phyloP scores from a whole-genome alignment of 1,140 invertebrate genomes.

The Drosophila dunni region DNA sequence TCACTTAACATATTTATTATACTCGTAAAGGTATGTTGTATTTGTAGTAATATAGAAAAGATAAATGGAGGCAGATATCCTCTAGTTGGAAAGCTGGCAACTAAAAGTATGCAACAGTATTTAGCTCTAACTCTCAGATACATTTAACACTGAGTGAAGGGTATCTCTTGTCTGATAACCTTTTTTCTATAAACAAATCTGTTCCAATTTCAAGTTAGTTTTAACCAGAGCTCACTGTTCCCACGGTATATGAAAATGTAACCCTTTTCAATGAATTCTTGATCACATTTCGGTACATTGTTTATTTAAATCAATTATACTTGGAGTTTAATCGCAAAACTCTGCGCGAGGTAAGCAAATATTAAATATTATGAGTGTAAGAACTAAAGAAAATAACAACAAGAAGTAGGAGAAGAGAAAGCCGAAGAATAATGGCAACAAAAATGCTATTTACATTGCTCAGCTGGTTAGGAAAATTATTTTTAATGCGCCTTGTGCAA shows the following conservation, averaged over 20 bases:
- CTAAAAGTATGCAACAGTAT: too few relatives aligned
- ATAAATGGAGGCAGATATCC: too few relatives aligned
- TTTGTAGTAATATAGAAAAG: too few relatives aligned
- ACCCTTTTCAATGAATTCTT: constrained; percentile 7
- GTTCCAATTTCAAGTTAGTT: neutral
- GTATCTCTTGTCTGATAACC: too few relatives aligned
- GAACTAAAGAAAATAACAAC: constrained; percentile 8
- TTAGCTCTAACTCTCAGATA: too few relatives aligned
- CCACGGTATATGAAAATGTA: neutral
- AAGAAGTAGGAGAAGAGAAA: neutral
- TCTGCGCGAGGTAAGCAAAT: neutral
- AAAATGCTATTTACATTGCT: constrained; percentile 54
- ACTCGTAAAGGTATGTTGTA: too few relatives aligned
- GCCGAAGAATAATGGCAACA: constrained; percentile 23
- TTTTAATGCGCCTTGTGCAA: constrained; percentile 56
- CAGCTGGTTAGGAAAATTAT: constrained; percentile 60
- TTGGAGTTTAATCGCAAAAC: neutral
- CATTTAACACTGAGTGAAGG: too few relatives aligned
- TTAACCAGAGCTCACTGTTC: too few relatives aligned
- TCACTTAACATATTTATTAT: too few relatives aligned
- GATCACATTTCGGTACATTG: neutral
- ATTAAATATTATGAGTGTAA: constrained; percentile 10
- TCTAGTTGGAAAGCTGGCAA: too few relatives aligned
- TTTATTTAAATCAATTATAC: constrained; percentile 2
- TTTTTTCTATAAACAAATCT: neutral